Conservation (phyloP, 2,797 vertebrate genomes). For the Sebastolobus altivelis region DNA sequence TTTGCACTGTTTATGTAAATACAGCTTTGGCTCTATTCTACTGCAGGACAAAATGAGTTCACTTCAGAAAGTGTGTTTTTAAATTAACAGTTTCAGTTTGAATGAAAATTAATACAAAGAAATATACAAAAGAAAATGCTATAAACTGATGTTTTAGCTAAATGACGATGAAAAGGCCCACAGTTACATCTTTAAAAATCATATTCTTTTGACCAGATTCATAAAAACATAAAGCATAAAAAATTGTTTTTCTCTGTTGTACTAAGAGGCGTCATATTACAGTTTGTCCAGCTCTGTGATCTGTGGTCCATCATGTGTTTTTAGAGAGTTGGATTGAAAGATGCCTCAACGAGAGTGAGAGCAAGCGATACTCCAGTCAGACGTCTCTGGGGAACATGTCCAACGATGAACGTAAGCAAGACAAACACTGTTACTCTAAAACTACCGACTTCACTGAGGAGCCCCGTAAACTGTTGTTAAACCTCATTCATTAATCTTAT, state of each 20-base stretch:
- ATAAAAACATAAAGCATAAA: background rate
- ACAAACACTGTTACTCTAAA: background rate
- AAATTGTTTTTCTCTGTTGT: background rate
- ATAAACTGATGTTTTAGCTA: background rate
- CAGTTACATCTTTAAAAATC: background rate
- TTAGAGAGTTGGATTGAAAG: conserved; percentile 99
- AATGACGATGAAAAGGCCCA: background rate
- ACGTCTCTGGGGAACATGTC: conserved; percentile 97
- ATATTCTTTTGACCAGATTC: background rate
- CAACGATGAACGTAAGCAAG: conserved; percentile 97
- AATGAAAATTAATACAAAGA: background rate
- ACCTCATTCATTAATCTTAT: background rate
- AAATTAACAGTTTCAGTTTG: conserved; percentile 1
- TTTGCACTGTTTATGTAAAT: conserved; percentile 67
- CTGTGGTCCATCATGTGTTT: conserved; percentile 61
- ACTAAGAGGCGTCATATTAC: background rate
- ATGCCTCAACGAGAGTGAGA: conserved; percentile 99
- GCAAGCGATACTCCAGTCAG: conserved; percentile 97
- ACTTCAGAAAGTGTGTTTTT: conserved; percentile 25
- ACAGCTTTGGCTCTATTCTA: conserved; percentile 44
- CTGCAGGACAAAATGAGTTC: conserved; percentile 30
- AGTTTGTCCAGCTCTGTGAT: conserved; percentile 30
- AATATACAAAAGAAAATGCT: background rate
- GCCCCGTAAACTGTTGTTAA: background rate
- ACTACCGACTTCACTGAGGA: background rate